Evolutionary conservation across 2,888 invertebrate species (phyloP).

Genomic region (Trissonchulus latispiculum): DNA sequence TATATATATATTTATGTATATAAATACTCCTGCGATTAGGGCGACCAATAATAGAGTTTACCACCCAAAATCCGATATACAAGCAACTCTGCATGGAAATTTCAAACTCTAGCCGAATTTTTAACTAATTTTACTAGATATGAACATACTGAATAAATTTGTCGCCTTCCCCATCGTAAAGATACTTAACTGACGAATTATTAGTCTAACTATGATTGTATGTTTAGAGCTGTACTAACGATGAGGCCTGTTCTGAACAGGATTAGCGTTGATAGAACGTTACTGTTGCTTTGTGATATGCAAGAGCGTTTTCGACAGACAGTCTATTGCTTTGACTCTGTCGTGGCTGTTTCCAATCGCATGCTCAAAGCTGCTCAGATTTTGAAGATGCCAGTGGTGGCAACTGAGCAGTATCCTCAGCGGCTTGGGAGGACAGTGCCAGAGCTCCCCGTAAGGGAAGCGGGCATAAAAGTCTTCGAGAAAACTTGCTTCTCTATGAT

Average conservation of each 20-base stretch:
- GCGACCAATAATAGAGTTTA: too few species aligned
- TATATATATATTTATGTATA: too few species aligned
- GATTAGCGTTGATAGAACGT: constrained; percentile 53
- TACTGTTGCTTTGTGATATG: constrained; percentile 69
- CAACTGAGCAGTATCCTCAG: constrained; percentile 56
- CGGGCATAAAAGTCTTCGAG: constrained; percentile 44
- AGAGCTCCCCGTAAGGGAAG: constrained; percentile 49
- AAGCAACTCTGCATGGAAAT: too few species aligned
- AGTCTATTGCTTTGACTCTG: constrained; percentile 63
- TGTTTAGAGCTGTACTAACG: too few species aligned
- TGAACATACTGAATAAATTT: too few species aligned
- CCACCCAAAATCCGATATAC: too few species aligned
- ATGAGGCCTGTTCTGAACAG: constrained; percentile 43
- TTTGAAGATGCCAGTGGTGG: constrained; percentile 52
- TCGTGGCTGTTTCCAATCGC: constrained; percentile 53
- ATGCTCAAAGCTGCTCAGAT: constrained; percentile 50
- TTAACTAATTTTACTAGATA: too few species aligned
- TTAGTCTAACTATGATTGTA: too few species aligned
- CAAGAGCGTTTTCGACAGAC: constrained; percentile 67
- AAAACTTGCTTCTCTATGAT: constrained; percentile 55
- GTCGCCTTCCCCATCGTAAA: too few species aligned
- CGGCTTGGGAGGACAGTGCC: constrained; percentile 52
- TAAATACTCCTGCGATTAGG: too few species aligned
- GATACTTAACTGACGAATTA: too few species aligned
- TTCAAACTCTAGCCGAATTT: too few species aligned